phyloP scores from a whole-genome alignment of 2,888 invertebrate species.

The Diadegma fenestrale region DNA sequence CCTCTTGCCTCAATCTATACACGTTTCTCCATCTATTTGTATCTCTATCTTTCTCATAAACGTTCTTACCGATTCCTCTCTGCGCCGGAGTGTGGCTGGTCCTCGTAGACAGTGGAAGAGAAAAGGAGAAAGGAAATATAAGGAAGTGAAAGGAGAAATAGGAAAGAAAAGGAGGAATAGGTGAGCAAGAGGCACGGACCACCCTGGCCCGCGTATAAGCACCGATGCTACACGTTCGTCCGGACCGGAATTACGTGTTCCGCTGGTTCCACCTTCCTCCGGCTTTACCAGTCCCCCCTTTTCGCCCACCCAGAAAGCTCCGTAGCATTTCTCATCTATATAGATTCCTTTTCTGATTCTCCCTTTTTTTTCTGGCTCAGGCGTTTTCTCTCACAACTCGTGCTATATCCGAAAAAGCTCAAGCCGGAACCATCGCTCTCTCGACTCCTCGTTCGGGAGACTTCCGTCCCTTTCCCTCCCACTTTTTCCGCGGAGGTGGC shows the following conservation, averaged over 20 bases:
- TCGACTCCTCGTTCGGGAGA: slow-evolving; percentile 59
- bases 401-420: slow-evolving; percentile 42
- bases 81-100: slow-evolving; percentile 18
- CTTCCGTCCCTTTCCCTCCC: slow-evolving; percentile 34
- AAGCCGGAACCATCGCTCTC: slow-evolving; percentile 61
- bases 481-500: slow-evolving; percentile 17
- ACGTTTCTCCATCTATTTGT: slow-evolving; percentile 34
- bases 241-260: slow-evolving; percentile 66
- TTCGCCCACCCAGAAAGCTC: slow-evolving; percentile 45
- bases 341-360: background rate
- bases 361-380: slow-evolving; percentile 3
- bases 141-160: background rate
- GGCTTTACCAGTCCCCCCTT: slow-evolving; percentile 20
- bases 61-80: slow-evolving; percentile 25
- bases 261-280: slow-evolving; percentile 46
- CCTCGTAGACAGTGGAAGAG: background rate
- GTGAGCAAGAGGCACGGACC: slow-evolving; percentile 22
- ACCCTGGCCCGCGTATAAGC: slow-evolving; percentile 34
- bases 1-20: slow-evolving; percentile 22
- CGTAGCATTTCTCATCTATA: slow-evolving; percentile 50
- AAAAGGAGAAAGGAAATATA: background rate
- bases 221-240: slow-evolving; percentile 52
- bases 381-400: slow-evolving; percentile 48
- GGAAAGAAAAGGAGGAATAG: background rate
- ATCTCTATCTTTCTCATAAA: slow-evolving; percentile 41